Base-by-base conservation (phyloP, 2,113 vertebrate genomes). In the Notechis scutatus region DNA sequence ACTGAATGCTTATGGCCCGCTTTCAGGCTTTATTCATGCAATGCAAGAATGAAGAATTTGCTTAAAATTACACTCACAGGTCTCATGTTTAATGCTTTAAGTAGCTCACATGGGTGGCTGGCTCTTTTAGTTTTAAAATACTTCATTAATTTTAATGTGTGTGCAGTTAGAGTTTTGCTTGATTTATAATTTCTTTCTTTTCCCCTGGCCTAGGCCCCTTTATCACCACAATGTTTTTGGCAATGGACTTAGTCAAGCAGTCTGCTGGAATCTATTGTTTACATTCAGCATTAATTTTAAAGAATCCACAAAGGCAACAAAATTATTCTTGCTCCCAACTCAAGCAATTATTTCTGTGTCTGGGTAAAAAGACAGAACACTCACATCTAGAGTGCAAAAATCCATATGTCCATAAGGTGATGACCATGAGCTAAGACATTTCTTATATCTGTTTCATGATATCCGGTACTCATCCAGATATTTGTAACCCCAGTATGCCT, bases 271-370 rank as follows among this genome's bases (percentile, higher is more conserved):
- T 64, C n/a, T 57, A 29, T 85, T 92, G 88, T 85, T 90, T 90
- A 92, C 64, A 85, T 92, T 92, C 42, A 90, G 29, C 10, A 90
- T 45, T 90, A 45, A 85, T 95, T 96, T 95, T 94, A 85, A 39
- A 95, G 94, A 94, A 92, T 85, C 61, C 94, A 86, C 89, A 92
- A 87, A 92, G 86, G 3, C 57, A 94, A 81, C 26, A 87, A 90
- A 92, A 61, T 93, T 18, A 6, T 87, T 47, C 6, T 24, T 87
- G 24, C 5, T 26, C 24, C 29, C 1, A 24, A 20, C 54, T 55
- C 91, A 59, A 85, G 34, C 11, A 24, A 90, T 93, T 91, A 24
- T 93, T 93, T 94, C 90, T 91, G 12, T 24, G 92, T 95, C 12
- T 90, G 59, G 6, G 12, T 55, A 88, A 88, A 88, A 88, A 50